A percentile compares a stretch with the other conserved stretches of the same genome.
Evolutionary conservation across 2,113 vertebrate species (phyloP).

Genomic region (Arvicanthis niloticus): DNA sequence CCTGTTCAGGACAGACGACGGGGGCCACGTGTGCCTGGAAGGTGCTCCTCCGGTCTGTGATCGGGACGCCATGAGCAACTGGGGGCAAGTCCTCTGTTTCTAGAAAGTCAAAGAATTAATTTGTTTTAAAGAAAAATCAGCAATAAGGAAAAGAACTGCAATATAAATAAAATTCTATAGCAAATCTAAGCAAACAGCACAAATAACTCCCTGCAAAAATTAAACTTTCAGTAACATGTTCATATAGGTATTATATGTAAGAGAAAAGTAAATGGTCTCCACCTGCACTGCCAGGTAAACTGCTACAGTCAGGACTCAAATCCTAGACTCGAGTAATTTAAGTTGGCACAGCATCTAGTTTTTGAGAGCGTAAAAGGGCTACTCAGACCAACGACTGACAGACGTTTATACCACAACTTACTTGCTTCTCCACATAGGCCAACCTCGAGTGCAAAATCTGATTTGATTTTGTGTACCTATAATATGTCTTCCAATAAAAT

Average conservation of each 20-base stretch:
- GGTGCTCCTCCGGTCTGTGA: slow-evolving; percentile 97
- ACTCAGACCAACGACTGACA: not conserved
- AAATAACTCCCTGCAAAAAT: slow-evolving; percentile 10
- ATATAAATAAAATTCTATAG: slow-evolving; percentile 25
- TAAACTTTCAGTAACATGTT: slow-evolving; percentile 42
- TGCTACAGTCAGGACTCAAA: not conserved
- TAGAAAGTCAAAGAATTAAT: slow-evolving; percentile 79
- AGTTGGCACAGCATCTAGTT: not conserved
- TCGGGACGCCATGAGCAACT: slow-evolving; percentile 92
- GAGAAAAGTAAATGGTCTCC: slow-evolving; percentile 40
- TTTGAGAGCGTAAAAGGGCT: not conserved
- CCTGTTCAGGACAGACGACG: slow-evolving; percentile 93
- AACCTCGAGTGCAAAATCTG: slow-evolving; percentile 23
- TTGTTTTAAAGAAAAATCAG: slow-evolving; percentile 9
- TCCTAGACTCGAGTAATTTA: not conserved
- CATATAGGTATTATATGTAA: not conserved
- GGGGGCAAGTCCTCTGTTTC: slow-evolving; percentile 91
- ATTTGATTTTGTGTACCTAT: slow-evolving; percentile 3
- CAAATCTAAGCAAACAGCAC: slow-evolving; percentile 21
- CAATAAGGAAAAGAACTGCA: not conserved
- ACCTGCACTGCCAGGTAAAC: not conserved
- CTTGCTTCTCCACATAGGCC: not conserved
- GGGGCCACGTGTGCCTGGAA: slow-evolving; percentile 97
- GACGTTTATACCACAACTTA: not conserved
- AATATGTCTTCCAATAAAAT: slow-evolving; percentile 16